Conservation (phyloP, 2,113 vertebrate genomes). For the Pterocles burchelli region DNA sequence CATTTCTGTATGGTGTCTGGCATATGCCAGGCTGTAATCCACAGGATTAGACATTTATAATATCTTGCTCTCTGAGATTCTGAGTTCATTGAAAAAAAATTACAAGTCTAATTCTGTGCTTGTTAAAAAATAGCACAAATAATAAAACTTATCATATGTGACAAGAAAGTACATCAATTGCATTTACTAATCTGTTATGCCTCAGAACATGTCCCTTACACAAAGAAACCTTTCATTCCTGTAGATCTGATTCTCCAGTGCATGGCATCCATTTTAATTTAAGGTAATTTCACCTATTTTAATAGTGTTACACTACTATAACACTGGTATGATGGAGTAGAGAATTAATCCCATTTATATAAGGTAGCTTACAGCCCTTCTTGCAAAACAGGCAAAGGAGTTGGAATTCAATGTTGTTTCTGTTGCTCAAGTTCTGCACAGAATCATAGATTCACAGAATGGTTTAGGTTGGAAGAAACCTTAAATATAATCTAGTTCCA, state of each 20-base stretch:
- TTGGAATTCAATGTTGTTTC: background rate
- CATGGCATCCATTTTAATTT: background rate
- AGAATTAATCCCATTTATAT: background rate
- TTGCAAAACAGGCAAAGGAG: background rate
- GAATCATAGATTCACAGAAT: too few species aligned
- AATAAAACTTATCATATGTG: conserved; percentile 16
- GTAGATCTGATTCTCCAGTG: background rate
- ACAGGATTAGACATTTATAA: background rate
- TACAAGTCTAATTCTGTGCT: background rate
- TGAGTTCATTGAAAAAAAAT: background rate
- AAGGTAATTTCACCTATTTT: background rate
- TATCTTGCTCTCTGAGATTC: background rate
- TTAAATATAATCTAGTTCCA: too few species aligned
- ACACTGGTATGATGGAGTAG: background rate
- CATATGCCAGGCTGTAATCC: background rate
- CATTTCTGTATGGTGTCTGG: conserved; percentile 2
- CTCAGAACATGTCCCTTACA: background rate
- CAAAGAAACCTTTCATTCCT: conserved; percentile 17
- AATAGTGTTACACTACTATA: background rate
- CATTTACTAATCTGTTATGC: conserved; percentile 20
- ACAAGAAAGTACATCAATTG: conserved; percentile 9
- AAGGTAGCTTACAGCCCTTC: background rate
- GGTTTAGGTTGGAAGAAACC: too few species aligned
- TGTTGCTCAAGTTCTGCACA: background rate
- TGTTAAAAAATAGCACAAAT: conserved; percentile 50